phyloP scores from a whole-genome alignment of 1,140 invertebrate species.

The Cylas formicarius region DNA sequence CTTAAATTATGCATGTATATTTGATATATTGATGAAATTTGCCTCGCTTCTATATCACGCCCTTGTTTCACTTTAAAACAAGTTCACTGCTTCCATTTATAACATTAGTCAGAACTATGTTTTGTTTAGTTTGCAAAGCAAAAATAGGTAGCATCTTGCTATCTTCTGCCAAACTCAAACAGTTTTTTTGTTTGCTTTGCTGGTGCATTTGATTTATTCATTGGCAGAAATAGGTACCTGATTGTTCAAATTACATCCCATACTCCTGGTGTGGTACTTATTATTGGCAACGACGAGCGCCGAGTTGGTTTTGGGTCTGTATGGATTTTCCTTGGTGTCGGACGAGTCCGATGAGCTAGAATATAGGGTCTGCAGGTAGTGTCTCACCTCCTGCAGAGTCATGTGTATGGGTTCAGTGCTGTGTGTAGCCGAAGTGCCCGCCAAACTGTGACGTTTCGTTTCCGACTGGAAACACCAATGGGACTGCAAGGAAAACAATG shows the following conservation, averaged over 20 bases:
- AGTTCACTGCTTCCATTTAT: no score
- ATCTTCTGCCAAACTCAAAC: no score
- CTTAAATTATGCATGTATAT: no score
- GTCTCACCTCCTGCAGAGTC: conserved; percentile 76
- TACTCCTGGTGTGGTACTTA: conserved; percentile 17
- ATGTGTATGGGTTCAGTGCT: conserved; percentile 70
- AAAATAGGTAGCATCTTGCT: no score
- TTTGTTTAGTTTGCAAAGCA: no score
- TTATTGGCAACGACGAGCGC: conserved; percentile 33
- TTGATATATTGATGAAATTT: no score
- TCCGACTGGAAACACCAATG: conserved; percentile 7
- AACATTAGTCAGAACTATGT: no score
- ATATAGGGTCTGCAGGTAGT: conserved; percentile 71
- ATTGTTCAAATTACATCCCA: conserved; percentile 5
- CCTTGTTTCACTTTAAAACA: no score
- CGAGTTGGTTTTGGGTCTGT: conserved; percentile 34
- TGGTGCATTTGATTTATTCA: no score
- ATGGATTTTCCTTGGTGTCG: conserved; percentile 46
- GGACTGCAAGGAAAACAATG: conserved; percentile 26
- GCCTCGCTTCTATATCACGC: no score
- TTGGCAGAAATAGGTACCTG: no score
- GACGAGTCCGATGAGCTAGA: conserved; percentile 59
- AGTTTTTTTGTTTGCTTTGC: no score
- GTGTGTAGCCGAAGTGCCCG: conserved; percentile 45
- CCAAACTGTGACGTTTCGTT: conserved; percentile 49